These are phyloP conservation scores for Cliona cf. orientalis DNA, from an alignment of 37 sponge, comb jelly and placozoan genomes.

Conservation along the genomic window DNA sequence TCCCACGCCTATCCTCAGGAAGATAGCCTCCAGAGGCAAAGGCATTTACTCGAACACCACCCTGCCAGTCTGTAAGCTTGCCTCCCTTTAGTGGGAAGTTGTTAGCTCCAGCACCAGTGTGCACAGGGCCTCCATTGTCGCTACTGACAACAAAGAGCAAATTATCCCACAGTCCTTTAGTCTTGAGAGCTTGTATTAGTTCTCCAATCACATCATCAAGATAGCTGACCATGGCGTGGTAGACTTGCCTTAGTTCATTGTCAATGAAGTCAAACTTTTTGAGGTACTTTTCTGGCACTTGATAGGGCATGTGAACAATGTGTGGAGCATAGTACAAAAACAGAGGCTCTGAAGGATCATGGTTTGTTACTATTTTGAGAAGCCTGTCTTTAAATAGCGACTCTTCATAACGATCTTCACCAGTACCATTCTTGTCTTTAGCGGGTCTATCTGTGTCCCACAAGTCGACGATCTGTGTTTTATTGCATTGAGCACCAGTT, in stretches of 20 bases:
- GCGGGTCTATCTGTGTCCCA: conserved; percentile 41
- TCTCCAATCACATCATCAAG: conserved; percentile 36
- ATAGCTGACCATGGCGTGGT: conserved; percentile 16
- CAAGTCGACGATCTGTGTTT: conserved; percentile 12
- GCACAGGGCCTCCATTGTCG: conserved; percentile 38
- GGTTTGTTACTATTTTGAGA: neutral
- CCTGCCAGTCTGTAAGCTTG: conserved; percentile 31
- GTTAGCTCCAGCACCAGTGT: conserved; percentile 33
- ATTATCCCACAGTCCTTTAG: too few relatives aligned
- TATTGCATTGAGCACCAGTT: neutral
- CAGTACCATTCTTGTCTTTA: conserved; percentile 1
- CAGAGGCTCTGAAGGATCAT: conserved; percentile 18
- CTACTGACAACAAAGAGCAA: conserved; percentile 21
- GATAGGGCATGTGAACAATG: conserved; percentile 14
- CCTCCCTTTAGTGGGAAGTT: conserved; percentile 51
- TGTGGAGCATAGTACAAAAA: conserved; percentile 45
- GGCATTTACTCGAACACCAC: conserved; percentile 54
- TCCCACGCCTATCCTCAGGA: conserved; percentile 14
- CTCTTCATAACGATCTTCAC: conserved; percentile 10
- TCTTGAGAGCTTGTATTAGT: conserved; percentile 17
- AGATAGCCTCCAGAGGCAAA: conserved; percentile 33
- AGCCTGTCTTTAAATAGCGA: neutral
- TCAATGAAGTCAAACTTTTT: conserved; percentile 33
- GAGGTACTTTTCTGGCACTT: conserved; percentile 27
- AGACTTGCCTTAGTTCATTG: neutral